Evolutionary conservation across 2,888 invertebrate species (phyloP), one percentile per base, ranked within the genome.

Genomic region (Anticlea derivata): DNA sequence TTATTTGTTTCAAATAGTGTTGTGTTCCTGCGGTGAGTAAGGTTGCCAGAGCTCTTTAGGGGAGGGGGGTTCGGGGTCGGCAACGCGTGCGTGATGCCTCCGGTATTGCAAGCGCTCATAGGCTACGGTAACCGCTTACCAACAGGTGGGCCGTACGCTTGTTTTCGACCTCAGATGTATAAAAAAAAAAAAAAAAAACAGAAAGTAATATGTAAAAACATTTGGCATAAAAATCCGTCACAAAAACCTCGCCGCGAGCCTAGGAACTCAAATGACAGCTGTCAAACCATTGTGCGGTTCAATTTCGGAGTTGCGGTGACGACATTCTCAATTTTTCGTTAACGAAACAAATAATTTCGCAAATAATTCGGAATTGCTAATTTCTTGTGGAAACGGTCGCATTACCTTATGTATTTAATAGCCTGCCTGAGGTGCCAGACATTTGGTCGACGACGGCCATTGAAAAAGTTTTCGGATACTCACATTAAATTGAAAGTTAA

Each of bases 241-340:
- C 23, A 41, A 31, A 40, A 51, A 46, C 50, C 46, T 13, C 34
- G 58, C 57, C 60, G 27, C 40, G 50, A 58, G 62, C 58, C 26
- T 52, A 41, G 52, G 11, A 49, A 55, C 34, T 54, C 48, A 43
- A 46, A 55, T 46, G 55, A 54, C 62, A 63, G 56, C 56, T 63
- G 62, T 54, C 62, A 58, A 38, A 49, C 49, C 57, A 60, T 60
- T 63, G 60, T 58, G 56, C 52, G 60, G 55, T 55, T 55, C 49
- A 29, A 39, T 24, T 23, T 7, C 22, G 27, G 48, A 7, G 31
- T 48, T 61, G 61, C 52, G 61, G 62, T 55, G 38, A 46, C 51
- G 22, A 54, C 46, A 50, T 45, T 45, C 38, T 41, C 49, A 59
- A 59, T 59, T 61, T 59, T 35, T 52, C 30, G 56, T 44, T 54